Base-by-base conservation (phyloP, 2,113 vertebrate species). In the Cebus imitator region DNA sequence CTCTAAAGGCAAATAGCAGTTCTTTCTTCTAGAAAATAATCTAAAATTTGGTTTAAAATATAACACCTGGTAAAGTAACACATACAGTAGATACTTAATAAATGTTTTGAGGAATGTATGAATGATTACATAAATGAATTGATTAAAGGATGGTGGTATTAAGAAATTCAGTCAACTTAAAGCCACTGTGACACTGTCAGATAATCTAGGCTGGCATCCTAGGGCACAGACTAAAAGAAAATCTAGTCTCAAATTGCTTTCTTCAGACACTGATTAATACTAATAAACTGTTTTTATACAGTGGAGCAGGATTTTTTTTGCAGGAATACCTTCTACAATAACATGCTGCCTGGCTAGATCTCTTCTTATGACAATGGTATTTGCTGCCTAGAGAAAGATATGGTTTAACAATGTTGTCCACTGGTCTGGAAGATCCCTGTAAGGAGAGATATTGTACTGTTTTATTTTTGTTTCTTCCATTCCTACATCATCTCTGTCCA, bases 351-450 rank as follows among this genome's bases (percentile, higher is more conserved):
- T 61, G 23, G 25, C 18, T 37, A 2, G 6, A 40, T 91, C 3
- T 9, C 14, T 35, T 20, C 2, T 30, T 1, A 1, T 3, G 3
- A 9, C 68, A 57, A 11, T 0, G 2, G 14, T 1, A 30, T 2
- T 5, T 35, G 20, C 7, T 3, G 0, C 35, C 55, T 50, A 11
- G 1, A 35, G 1, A 18, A 3, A 16, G 16, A 7, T 5, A 1
- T 1, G 1, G 14, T 23, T 61, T 21, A 10, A 30, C 1, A 23
- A 27, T 16, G 1, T 37, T 18, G 13, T 30, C 9, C 30, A 23
- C 23, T 64, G 7, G 8, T 30, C 7, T 57, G 3, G 52, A 45
- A 79, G 64, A 61, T 61, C 16, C 45, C n/a, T 35, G 3, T 21
- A 6, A 37, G 8, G 2, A 48, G 25, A 45, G 23, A 72, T 18